phyloP scores from a whole-genome alignment of 1,140 invertebrate genomes.

The Zaprionus vittiger region DNA sequence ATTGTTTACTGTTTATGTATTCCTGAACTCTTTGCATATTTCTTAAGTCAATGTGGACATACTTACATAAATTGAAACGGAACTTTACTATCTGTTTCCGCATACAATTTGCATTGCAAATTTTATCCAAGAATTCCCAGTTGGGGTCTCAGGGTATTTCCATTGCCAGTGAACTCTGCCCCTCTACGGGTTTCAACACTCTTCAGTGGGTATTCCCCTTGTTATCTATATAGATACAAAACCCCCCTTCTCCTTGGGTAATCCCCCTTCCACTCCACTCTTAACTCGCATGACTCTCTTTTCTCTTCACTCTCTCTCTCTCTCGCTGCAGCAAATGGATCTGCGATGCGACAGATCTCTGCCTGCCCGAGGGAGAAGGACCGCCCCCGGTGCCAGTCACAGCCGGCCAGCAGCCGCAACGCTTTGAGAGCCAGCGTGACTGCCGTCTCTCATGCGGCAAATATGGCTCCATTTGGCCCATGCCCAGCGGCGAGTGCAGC shows the following conservation, averaged over 20 bases:
- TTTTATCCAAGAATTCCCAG: background rate
- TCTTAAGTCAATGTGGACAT: background rate
- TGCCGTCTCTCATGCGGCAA: slow-evolving; percentile 89
- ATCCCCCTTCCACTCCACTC: background rate
- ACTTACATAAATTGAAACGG: slow-evolving; percentile 3
- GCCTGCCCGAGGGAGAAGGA: slow-evolving; percentile 41
- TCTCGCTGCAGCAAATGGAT: slow-evolving; percentile 54
- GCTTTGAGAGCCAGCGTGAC: slow-evolving; percentile 84
- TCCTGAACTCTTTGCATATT: background rate
- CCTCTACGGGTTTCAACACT: background rate
- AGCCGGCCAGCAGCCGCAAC: slow-evolving; percentile 17
- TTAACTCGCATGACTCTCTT: background rate
- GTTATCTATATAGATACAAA: background rate
- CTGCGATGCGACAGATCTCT: slow-evolving; percentile 60
- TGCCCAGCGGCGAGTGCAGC: slow-evolving; percentile 86
- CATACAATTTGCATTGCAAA: background rate
- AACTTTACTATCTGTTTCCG: background rate
- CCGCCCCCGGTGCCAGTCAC: background rate
- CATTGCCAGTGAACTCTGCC: background rate
- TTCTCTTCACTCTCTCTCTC: background rate
- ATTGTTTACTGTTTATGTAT: background rate
- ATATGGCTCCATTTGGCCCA: slow-evolving; percentile 89
- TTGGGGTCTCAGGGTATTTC: background rate
- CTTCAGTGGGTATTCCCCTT: background rate
- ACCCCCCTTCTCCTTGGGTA: background rate